Base-by-base conservation (phyloP, 2,113 vertebrate genomes). In the Podiceps cristatus region DNA sequence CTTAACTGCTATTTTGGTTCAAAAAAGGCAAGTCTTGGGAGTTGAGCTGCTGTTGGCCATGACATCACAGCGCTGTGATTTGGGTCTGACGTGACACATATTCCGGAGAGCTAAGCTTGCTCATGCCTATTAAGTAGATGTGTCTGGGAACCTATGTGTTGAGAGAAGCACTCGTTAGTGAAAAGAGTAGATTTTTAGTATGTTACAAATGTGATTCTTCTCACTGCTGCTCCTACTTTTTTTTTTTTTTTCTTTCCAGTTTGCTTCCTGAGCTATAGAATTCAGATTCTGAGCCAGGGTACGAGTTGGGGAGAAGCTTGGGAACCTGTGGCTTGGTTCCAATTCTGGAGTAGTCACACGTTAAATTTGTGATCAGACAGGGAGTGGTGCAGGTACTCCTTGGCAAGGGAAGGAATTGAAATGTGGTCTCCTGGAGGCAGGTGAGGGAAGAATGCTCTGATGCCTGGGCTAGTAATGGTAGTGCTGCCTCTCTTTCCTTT, bases 1-100 rank as follows among this genome's bases (percentile, higher is more conserved):
- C 94, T 98, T 97, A 95, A 64, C 83, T 93, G 89, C 95, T 98
- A 90, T 98, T 98, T 96, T 63, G 90, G 78, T 96, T 86, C 59
- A 77, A 86, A 96, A 97, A 90, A 96, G 84, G 89, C 79, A 45
- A 86, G 80, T 88, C 92, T 96, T 75, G 76, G 89, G 80, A 92
- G 72, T 22, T 90, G 81, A 93, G 86, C 91, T 94, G 81, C 96
- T 92, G 88, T 67, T 95, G 90, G 74, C 89, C 18, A 3, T 96
- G 95, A 96, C 95, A 94, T 98, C 96, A 97, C 58, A 18, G 69
- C 2, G 0, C 91, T 95, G 79, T 94, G 96, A 97, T 97, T 96
- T 82, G 74, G 72, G 68, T 87, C 89, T 91, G 94, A 58, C 0
- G 6, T 87, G 91, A 90, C 95, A 96, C 71, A 75, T 77, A 86